Percentiles rank a stretch among this genome's conserved stretches.
Conservation (phyloP, 2,888 invertebrate genomes). For the Drosophila borealis region DNA sequence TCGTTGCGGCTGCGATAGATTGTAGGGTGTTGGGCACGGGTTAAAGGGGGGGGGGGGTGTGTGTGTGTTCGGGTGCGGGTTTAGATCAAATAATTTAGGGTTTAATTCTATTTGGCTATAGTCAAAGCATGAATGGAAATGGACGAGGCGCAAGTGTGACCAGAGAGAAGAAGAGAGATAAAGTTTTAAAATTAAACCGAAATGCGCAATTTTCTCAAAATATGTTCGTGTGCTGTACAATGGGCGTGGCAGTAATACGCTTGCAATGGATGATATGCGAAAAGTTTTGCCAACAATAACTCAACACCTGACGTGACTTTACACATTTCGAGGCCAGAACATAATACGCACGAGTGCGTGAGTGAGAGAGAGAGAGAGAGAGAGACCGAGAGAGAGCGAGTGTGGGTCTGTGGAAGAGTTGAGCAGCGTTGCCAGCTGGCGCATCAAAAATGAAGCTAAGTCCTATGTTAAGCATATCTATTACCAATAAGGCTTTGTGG, state of each 20-base stretch:
- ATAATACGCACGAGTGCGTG: background rate
- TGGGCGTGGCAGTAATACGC: conserved; percentile 3
- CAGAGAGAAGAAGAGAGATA: conserved; percentile 49
- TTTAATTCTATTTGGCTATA: conserved; percentile 79
- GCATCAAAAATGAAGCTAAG: too few relatives aligned
- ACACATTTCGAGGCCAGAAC: conserved; percentile 34
- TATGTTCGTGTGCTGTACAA: background rate
- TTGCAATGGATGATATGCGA: conserved; percentile 38
- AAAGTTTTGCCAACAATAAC: conserved; percentile 7
- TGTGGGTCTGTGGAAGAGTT: too few relatives aligned
- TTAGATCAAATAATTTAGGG: conserved; percentile 77
- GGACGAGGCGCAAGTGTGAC: conserved; percentile 36
- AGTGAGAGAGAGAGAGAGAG: too few relatives aligned
- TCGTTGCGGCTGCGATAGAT: conserved; percentile 63
- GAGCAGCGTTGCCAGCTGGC: too few relatives aligned
- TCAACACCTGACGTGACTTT: conserved; percentile 57
- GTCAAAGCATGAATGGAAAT: conserved; percentile 48
- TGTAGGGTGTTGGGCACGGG: conserved; percentile 26
- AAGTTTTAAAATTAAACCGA: conserved; percentile 48
- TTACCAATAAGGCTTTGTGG: too few relatives aligned
- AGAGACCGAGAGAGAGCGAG: too few relatives aligned
- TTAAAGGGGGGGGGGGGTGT: conserved; percentile 6
- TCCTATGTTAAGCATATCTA: too few relatives aligned
- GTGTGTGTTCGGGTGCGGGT: conserved; percentile 20
- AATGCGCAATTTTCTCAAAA: conserved; percentile 41